Conservation (phyloP, 2,113 vertebrate species). For the Phyllostomus discolor region DNA sequence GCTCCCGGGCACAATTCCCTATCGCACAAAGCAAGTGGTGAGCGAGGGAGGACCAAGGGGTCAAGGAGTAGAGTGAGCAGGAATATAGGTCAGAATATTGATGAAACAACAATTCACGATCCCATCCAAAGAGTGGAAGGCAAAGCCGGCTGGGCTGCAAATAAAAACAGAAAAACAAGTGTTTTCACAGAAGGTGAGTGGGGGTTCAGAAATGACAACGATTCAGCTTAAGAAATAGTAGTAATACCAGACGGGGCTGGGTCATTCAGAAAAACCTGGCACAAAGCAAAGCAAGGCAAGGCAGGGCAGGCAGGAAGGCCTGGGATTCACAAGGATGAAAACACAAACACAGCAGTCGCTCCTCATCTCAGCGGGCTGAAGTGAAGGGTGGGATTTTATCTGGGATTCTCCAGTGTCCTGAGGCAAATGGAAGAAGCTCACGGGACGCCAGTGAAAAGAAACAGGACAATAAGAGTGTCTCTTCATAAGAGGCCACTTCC, state of each 20-base stretch:
- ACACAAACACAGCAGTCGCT: background rate
- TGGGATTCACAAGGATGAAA: background rate
- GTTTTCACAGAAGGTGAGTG: background rate
- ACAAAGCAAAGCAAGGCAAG: background rate
- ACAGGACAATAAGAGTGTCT: background rate
- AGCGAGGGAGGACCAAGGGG: background rate
- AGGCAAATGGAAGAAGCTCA: background rate
- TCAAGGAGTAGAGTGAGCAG: background rate
- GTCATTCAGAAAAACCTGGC: background rate
- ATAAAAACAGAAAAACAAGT: background rate
- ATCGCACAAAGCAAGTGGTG: background rate
- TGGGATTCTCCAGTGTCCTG: background rate
- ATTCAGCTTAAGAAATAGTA: background rate
- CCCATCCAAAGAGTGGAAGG: fast-evolving
- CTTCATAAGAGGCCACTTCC: background rate
- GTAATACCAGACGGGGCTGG: background rate
- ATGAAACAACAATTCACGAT: background rate
- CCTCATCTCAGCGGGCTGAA: fast-evolving
- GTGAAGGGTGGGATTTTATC: background rate
- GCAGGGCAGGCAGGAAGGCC: background rate
- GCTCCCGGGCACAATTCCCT: background rate
- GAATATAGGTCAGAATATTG: background rate
- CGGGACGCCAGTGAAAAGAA: background rate
- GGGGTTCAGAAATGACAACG: background rate
- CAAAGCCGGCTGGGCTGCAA: background rate